Evolutionary conservation across 1,140 invertebrate species (phyloP).

Genomic region (Diorhabda sublineata): DNA sequence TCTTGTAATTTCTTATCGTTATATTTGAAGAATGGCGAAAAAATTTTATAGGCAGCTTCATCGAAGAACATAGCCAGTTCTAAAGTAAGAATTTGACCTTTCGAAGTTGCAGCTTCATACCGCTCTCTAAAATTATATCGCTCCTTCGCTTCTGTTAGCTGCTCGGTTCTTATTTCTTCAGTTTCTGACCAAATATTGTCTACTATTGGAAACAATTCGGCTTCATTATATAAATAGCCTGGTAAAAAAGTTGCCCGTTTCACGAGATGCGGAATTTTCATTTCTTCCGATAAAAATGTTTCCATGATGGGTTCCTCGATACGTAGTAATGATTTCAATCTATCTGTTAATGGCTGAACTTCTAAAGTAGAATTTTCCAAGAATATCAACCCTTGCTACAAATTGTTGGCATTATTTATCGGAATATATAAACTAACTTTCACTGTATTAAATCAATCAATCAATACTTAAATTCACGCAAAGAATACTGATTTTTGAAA

Average conservation of each 20-base stretch:
- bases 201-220: slow-evolving; percentile 31
- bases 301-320: slow-evolving; percentile 36
- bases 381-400: slow-evolving; percentile 59
- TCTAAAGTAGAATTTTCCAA: slow-evolving; percentile 61
- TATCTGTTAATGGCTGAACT: slow-evolving; percentile 55
- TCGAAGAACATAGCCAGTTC: slow-evolving; percentile 73
- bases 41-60: slow-evolving; percentile 64
- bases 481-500: no score
- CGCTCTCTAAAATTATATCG: slow-evolving; percentile 2
- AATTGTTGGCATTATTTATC: not conserved
- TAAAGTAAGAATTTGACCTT: slow-evolving; percentile 46
- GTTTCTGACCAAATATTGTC: slow-evolving; percentile 28
- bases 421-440: no score
- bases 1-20: slow-evolving; percentile 62
- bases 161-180: slow-evolving; percentile 6
- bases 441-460: no score
- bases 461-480: no score
- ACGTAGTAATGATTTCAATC: slow-evolving; percentile 39
- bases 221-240: slow-evolving; percentile 33
- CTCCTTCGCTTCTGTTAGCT: not conserved
- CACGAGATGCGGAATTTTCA: slow-evolving; percentile 53
- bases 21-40: slow-evolving; percentile 62
- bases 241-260: slow-evolving; percentile 48
- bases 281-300: slow-evolving; percentile 29
- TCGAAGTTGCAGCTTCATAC: slow-evolving; percentile 10